Base-by-base conservation (phyloP, 35 echinoderm and acorn worm genomes). In the Chiridota heheva region DNA sequence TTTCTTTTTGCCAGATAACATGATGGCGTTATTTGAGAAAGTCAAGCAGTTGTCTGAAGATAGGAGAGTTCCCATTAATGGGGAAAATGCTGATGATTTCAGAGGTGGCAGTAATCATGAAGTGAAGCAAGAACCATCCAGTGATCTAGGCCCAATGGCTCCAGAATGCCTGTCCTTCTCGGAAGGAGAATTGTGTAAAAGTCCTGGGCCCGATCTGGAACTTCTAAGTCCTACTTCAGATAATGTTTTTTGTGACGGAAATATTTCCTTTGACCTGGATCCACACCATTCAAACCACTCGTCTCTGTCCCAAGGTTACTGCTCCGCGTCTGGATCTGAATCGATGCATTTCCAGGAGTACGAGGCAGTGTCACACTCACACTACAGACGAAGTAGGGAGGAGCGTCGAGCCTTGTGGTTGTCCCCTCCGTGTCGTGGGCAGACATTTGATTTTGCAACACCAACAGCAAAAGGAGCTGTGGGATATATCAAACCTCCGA, bases 251-350 rank as follows among this genome's bases (percentile, higher is more conserved):
- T 78, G 62, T 25, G 75, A 78, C 18, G 35, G 62, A 10, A 16
- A 27, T 32, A 18, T n/a, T 13, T 7, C 62, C 33, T 34, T 61
- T 36, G 75, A 17, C 33, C 51, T 60, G 51, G 34, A 40, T 33
- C 51, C 51, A 2, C 33, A 78, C 7, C 75, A 78, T 42, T 78
- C 75, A 2, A 78, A 78, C 75, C 75, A 78, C 27, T 78, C 75
- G 2, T 78, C 75, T 1, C 27, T 78, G 8, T 78, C 75, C 1
- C 75, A 78, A 29, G 75, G 75, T 7, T 78, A 78, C 30, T 56
- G 75, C 5, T 78, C 75, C 22, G 34, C 62, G 12, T 60, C 75
- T 24, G 75, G 62, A 31, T 78, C 75, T 3, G 75, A 78, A 42
- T 58, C 4, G 26, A 37, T 15, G 18, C 18, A 13, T 16, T 61